A percentile compares a stretch with the other conserved stretches of the same genome.
These are phyloP conservation scores for Arion vulgaris DNA, from an alignment of 1,140 invertebrate species.

Conservation along the genomic window DNA sequence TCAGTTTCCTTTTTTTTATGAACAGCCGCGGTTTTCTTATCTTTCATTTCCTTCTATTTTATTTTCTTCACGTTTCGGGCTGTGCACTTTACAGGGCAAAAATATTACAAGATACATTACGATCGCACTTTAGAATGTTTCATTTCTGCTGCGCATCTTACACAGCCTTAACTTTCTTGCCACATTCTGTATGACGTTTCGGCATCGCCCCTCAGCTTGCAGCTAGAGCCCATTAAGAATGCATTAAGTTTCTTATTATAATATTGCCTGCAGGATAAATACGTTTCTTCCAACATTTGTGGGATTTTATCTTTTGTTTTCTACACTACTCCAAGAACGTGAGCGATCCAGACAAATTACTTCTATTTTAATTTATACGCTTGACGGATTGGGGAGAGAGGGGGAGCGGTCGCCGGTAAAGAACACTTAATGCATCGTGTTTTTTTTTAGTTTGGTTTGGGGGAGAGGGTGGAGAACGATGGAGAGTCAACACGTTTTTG, in stretches of 20 bases:
- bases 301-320: neutral
- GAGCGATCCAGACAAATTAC: neutral
- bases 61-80: no score
- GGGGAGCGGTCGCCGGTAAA: neutral
- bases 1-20: no score
- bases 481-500: no score
- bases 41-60: no score
- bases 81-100: no score
- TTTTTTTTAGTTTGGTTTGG: neutral
- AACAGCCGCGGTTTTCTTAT: no score
- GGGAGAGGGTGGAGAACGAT: no score
- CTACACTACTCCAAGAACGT: neutral
- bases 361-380: neutral
- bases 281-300: neutral
- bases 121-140: neutral
- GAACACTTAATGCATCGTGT: neutral
- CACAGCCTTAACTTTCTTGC: neutral
- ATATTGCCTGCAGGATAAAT: neutral
- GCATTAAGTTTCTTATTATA: constrained; percentile 7
- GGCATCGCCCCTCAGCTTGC: neutral
- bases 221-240: neutral
- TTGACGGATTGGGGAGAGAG: neutral
- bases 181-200: neutral
- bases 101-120: no score
- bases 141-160: neutral